Conservation (phyloP, 2,888 invertebrate species). For the Panopea generosa region DNA sequence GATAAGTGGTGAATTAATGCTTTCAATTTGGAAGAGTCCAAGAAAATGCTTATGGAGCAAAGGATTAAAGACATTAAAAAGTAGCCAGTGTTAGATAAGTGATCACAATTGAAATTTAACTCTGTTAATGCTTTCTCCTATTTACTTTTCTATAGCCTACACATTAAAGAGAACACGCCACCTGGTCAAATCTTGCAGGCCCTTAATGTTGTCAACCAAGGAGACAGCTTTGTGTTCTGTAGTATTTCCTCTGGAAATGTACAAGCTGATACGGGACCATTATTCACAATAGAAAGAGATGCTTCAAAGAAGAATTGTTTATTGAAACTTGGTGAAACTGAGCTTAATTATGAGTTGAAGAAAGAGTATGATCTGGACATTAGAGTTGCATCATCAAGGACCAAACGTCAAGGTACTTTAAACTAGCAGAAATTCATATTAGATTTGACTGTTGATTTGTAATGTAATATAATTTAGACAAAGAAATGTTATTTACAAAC, state of each 20-base stretch:
- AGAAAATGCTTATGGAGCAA: too few species aligned
- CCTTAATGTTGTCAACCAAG: conserved; percentile 87
- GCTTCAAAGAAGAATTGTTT: conserved; percentile 94
- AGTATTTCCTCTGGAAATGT: conserved; percentile 46
- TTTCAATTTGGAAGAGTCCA: too few species aligned
- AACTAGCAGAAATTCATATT: too few species aligned
- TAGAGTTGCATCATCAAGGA: conserved; percentile 25
- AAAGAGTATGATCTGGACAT: conserved; percentile 88
- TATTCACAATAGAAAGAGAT: conserved; percentile 87
- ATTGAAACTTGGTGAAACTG: conserved; percentile 87
- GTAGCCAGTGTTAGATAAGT: too few species aligned
- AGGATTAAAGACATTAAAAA: too few species aligned
- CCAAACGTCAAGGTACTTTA: conserved; percentile 47
- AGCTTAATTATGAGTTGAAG: conserved; percentile 91
- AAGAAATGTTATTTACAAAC: too few species aligned
- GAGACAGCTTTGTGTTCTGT: conserved; percentile 52
- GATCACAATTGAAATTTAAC: too few species aligned
- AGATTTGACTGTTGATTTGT: too few species aligned
- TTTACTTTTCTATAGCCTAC: conserved; percentile 86
- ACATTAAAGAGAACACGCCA: conserved; percentile 92
- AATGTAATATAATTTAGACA: too few species aligned
- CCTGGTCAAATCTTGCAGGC: conserved; percentile 89
- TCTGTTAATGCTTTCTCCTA: too few species aligned
- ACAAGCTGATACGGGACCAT: conserved; percentile 18
- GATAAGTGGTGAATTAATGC: too few species aligned